phyloP scores from a whole-genome alignment of 2,797 vertebrate genomes.

The Onychomys torridus region DNA sequence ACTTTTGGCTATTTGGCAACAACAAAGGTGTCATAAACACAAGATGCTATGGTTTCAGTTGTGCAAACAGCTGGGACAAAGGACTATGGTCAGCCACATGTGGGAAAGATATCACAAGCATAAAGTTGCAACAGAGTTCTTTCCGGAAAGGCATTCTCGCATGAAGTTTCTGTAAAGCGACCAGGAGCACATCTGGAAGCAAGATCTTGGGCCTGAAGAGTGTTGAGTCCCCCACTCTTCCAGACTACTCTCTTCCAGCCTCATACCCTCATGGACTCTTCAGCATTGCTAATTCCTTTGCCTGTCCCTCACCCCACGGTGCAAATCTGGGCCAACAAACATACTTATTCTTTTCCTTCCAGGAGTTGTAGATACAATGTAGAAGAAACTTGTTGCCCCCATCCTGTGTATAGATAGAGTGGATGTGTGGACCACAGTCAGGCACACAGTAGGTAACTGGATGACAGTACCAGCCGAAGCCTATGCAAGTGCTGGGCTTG shows the following conservation, averaged over 20 bases:
- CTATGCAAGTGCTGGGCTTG: neutral
- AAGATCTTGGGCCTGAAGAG: neutral
- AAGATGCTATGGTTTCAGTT: conserved; percentile 81
- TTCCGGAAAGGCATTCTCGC: conserved; percentile 66
- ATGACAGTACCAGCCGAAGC: neutral
- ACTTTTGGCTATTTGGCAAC: conserved; percentile 82
- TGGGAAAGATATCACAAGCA: conserved; percentile 40
- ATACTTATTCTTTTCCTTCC: neutral
- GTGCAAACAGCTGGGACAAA: conserved; percentile 82
- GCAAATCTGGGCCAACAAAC: neutral
- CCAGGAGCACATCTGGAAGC: neutral
- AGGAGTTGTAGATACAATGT: neutral
- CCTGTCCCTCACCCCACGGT: neutral
- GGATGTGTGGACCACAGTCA: neutral
- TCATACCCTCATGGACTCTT: neutral
- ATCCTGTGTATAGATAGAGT: neutral
- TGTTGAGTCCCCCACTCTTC: neutral
- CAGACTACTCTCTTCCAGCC: fast-evolving
- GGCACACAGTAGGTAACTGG: neutral
- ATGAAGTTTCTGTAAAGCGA: conserved; percentile 40
- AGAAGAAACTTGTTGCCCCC: neutral
- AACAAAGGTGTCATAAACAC: conserved; percentile 79
- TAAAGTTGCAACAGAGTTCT: neutral
- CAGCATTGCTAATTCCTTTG: neutral
- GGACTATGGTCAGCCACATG: conserved; percentile 71